Conservation (phyloP, 2,888 invertebrate genomes). For the Ochlodes sylvanus region DNA sequence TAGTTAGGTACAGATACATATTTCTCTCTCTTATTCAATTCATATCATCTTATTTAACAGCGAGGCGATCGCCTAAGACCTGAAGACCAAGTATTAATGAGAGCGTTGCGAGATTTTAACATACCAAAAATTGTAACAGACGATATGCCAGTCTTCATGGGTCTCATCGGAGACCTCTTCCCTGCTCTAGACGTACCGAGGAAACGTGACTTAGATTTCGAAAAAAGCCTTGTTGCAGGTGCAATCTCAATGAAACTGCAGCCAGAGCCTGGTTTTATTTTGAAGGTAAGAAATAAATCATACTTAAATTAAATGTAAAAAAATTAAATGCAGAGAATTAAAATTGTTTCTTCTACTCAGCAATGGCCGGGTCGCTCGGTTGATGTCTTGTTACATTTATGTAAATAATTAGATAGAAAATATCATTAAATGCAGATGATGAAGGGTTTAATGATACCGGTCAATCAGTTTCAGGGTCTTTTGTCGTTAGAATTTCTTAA, state of each 20-base stretch:
- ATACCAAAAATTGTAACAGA: slow-evolving; percentile 98
- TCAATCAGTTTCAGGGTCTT: too few species aligned
- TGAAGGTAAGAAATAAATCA: slow-evolving; percentile 84
- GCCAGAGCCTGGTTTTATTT: slow-evolving; percentile 94
- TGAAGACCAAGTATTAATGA: slow-evolving; percentile 98
- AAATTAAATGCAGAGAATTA: slow-evolving; percentile 89
- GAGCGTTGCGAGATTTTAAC: slow-evolving; percentile 97
- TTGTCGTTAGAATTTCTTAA: too few species aligned
- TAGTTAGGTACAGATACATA: too few species aligned
- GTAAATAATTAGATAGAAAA: too few species aligned
- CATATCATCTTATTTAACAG: slow-evolving; percentile 62
- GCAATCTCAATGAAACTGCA: slow-evolving; percentile 93
- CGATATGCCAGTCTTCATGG: slow-evolving; percentile 98
- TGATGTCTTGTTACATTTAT: too few species aligned
- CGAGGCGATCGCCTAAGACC: slow-evolving; percentile 97
- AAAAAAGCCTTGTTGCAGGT: slow-evolving; percentile 90
- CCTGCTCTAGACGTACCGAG: slow-evolving; percentile 98
- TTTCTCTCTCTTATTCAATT: too few species aligned
- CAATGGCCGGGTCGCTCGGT: too few species aligned
- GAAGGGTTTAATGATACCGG: too few species aligned
- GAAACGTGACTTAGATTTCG: slow-evolving; percentile 96
- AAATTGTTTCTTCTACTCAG: too few species aligned
- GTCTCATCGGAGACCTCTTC: slow-evolving; percentile 97
- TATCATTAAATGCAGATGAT: too few species aligned
- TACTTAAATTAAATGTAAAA: background rate